phyloP scores from a whole-genome alignment of 2,888 invertebrate species.

The Uloborus plumipes region DNA sequence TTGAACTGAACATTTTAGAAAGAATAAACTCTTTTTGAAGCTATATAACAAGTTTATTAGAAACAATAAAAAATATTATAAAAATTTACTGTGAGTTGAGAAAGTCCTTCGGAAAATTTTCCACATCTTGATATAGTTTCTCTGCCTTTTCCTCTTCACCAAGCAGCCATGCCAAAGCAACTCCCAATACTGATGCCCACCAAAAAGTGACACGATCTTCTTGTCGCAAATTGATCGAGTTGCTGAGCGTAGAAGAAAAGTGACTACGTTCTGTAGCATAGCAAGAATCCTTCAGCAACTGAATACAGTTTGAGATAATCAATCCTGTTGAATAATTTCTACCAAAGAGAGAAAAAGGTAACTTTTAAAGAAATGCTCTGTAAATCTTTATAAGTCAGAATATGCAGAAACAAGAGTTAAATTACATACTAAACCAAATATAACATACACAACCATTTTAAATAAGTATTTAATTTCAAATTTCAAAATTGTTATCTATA shows the following conservation, averaged over 20 bases:
- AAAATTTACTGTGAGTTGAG: slow-evolving; percentile 71
- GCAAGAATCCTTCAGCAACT: slow-evolving; percentile 70
- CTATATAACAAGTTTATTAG: no score
- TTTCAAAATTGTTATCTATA: no score
- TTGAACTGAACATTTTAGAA: no score
- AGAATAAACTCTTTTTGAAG: no score
- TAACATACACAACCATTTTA: no score
- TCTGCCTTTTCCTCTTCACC: slow-evolving; percentile 83
- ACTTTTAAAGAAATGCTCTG: neutral
- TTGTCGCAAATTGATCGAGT: slow-evolving; percentile 31
- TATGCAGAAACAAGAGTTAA: no score
- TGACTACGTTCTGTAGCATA: slow-evolving; percentile 64
- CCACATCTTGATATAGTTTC: slow-evolving; percentile 78
- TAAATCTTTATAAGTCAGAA: neutral
- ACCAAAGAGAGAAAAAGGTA: neutral
- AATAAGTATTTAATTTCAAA: no score
- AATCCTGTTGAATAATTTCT: slow-evolving; percentile 62
- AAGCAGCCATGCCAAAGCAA: slow-evolving; percentile 84
- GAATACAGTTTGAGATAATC: slow-evolving; percentile 70
- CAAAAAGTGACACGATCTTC: slow-evolving; percentile 85
- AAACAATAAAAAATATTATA: neutral
- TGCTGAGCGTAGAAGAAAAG: slow-evolving; percentile 42
- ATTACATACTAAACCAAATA: no score
- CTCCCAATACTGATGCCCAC: slow-evolving; percentile 89
- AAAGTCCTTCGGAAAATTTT: slow-evolving; percentile 79